Conservation (phyloP, 2,113 vertebrate genomes). For the Gambusia affinis region DNA sequence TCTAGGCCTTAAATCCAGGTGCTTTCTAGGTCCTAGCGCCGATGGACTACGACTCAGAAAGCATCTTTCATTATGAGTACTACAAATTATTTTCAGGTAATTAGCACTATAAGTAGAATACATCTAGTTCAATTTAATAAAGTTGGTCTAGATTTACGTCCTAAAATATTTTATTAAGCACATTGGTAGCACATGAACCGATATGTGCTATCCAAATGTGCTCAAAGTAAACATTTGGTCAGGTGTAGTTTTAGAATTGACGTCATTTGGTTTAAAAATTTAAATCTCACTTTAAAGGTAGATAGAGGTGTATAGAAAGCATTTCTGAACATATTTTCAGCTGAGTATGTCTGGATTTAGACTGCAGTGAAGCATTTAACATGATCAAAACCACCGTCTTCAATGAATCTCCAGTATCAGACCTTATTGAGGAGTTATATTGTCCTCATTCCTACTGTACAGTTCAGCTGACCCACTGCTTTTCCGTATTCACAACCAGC, state of each 20-base stretch:
- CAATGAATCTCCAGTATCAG: no score
- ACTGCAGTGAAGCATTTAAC: no score
- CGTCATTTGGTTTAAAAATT: background rate
- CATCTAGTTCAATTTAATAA: background rate
- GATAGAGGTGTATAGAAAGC: no score
- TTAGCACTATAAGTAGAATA: background rate
- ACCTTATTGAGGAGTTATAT: no score
- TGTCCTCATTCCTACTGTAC: no score
- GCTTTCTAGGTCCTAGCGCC: conserved; percentile 70
- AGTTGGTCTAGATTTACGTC: background rate
- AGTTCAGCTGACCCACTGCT: no score
- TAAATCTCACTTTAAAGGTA: background rate
- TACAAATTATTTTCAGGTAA: background rate
- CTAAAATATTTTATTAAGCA: background rate
- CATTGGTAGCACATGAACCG: no score
- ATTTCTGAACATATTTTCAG: no score
- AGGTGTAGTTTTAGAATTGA: background rate
- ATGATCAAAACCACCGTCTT: no score
- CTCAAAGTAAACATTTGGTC: background rate
- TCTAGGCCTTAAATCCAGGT: conserved; percentile 17
- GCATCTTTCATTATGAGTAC: background rate
- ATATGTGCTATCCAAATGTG: no score
- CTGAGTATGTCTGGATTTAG: no score
- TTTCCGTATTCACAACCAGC: no score
- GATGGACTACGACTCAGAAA: background rate